Conservation (phyloP, 2,888 invertebrate genomes). For the Plebejus anna region DNA sequence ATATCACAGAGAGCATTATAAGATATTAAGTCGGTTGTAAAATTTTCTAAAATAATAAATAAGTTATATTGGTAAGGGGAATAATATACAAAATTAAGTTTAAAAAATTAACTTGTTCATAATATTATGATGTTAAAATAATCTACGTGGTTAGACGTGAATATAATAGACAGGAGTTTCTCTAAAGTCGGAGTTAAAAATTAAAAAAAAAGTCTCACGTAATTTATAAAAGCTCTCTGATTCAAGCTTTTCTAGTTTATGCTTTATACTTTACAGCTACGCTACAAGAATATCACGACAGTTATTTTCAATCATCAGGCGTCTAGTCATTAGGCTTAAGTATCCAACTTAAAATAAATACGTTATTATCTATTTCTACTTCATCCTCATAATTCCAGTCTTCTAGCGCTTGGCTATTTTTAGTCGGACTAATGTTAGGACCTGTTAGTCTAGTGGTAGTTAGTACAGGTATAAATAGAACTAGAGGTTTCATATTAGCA, state of each 20-base stretch:
- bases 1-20: too few species aligned
- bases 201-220: too few species aligned
- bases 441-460: not conserved
- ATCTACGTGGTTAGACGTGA: too few species aligned
- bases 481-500: conserved; percentile 5
- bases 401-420: conserved; percentile 15
- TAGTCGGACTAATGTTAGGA: conserved; percentile 16
- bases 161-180: too few species aligned
- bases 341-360: conserved; percentile 11
- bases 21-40: too few species aligned
- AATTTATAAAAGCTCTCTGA: not conserved
- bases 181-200: too few species aligned
- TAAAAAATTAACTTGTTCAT: too few species aligned
- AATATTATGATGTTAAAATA: too few species aligned
- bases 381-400: conserved; percentile 13
- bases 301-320: conserved; percentile 12
- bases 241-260: not conserved
- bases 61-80: too few species aligned
- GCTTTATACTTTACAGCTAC: not conserved
- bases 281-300: not conserved
- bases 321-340: not conserved
- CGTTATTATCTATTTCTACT: not conserved
- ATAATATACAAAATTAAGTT: too few species aligned
- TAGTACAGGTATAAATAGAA: not conserved
- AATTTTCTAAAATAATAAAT: too few species aligned